Conservation (phyloP, 1,140 invertebrate genomes). For the Onthophagus taurus region DNA sequence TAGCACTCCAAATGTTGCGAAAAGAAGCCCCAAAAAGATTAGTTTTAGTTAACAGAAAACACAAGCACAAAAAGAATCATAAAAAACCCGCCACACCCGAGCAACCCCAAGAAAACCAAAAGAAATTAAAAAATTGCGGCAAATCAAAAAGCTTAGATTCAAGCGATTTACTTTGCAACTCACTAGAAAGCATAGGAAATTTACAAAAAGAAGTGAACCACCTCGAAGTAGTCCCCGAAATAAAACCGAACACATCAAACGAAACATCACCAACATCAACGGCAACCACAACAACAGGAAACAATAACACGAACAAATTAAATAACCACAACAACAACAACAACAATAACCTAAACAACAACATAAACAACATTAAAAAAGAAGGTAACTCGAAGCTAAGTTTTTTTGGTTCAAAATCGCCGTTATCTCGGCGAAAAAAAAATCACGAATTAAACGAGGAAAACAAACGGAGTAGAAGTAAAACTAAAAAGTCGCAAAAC, state of each 20-base stretch:
- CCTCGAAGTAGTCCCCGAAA: slow-evolving; percentile 18
- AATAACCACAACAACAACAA: slow-evolving; percentile 7
- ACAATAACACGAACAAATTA: slow-evolving; percentile 15
- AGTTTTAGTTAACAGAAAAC: slow-evolving; percentile 58
- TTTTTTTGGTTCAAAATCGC: slow-evolving; percentile 36
- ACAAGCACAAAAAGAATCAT: slow-evolving; percentile 33
- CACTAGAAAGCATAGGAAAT: slow-evolving; percentile 14
- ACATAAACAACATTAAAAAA: slow-evolving; percentile 22
- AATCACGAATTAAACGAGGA: slow-evolving; percentile 13
- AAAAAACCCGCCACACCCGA: slow-evolving; percentile 22
- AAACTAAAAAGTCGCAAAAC: slow-evolving; percentile 13
- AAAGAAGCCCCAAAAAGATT: slow-evolving; percentile 65
- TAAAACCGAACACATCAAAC: slow-evolving; percentile 8
- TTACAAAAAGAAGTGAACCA: slow-evolving; percentile 28
- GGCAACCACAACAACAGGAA: slow-evolving; percentile 18
- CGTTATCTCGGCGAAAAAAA: slow-evolving; percentile 34
- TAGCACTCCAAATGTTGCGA: slow-evolving; percentile 56
- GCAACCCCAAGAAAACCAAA: slow-evolving; percentile 14
- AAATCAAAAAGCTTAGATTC: slow-evolving; percentile 78
- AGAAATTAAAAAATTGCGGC: slow-evolving; percentile 60
- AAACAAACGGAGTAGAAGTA: slow-evolving; percentile 24
- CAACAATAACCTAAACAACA: slow-evolving; percentile 16
- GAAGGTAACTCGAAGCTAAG: slow-evolving; percentile 32
- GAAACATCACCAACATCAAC: slow-evolving; percentile 9
- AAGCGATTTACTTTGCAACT: slow-evolving; percentile 52